A percentile compares a stretch with the other conserved stretches of the same genome.
phyloP scores from a whole-genome alignment of 2,888 invertebrate genomes.

The Lasioglossum leucozonium region DNA sequence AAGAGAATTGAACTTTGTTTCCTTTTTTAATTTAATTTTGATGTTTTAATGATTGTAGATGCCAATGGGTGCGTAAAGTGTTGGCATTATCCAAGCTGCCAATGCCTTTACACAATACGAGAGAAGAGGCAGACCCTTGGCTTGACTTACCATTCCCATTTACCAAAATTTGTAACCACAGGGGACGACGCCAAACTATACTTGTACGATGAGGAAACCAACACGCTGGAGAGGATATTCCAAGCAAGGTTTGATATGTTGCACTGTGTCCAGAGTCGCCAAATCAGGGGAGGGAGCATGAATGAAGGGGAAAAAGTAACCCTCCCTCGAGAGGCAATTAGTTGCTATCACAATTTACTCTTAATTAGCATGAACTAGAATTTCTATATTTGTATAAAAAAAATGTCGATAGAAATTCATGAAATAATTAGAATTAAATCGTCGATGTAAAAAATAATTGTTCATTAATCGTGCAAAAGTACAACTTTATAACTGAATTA shows the following conservation, averaged over 20 bases:
- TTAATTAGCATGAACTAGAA: too few relatives aligned
- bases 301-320: too few relatives aligned
- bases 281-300: too few relatives aligned
- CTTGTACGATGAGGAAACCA: slow-evolving; percentile 90
- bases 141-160: slow-evolving; percentile 87
- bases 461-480: too few relatives aligned
- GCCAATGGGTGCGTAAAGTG: slow-evolving; percentile 89
- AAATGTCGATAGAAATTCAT: too few relatives aligned
- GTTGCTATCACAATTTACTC: too few relatives aligned
- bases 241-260: slow-evolving; percentile 85
- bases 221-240: slow-evolving; percentile 87
- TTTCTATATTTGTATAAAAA: too few relatives aligned
- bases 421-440: too few relatives aligned
- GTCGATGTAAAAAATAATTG: too few relatives aligned
- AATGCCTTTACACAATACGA: slow-evolving; percentile 88
- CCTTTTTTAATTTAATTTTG: too few relatives aligned
- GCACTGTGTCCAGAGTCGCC: background rate
- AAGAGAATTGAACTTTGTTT: too few relatives aligned
- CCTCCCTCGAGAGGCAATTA: background rate
- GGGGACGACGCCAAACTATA: slow-evolving; percentile 88
- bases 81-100: slow-evolving; percentile 88
- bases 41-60: slow-evolving; percentile 84
- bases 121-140: slow-evolving; percentile 89
- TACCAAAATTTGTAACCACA: slow-evolving; percentile 87
- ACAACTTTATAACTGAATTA: too few relatives aligned